phyloP scores from a whole-genome alignment of 2,113 vertebrate species.

The Hypocryptadius cinnamomeus region DNA sequence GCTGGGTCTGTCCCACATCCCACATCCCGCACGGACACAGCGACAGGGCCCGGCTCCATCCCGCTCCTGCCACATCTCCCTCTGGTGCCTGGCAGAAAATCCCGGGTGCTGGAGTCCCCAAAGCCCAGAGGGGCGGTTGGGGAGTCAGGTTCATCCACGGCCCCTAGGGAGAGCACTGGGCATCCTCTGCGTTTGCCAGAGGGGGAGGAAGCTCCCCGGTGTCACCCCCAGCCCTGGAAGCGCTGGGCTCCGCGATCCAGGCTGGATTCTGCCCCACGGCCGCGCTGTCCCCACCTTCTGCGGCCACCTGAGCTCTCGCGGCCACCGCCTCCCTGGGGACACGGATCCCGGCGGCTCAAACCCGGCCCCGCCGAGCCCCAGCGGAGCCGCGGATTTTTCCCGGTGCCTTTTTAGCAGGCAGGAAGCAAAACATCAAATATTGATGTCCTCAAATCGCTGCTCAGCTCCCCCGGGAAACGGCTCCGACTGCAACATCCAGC shows the following conservation, averaged over 20 bases:
- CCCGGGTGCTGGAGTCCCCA: not conserved
- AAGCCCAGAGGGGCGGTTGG: not conserved
- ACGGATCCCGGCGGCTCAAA: accelerated
- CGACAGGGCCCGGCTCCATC: not conserved
- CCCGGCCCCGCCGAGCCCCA: not conserved
- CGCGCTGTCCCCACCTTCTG: accelerated
- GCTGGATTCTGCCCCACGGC: not conserved
- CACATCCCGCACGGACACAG: accelerated
- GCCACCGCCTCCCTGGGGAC: not conserved
- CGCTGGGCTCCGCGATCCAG: accelerated
- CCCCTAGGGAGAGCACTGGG: not conserved
- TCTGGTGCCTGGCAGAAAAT: accelerated
- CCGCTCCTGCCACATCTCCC: not conserved
- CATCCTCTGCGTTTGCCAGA: accelerated
- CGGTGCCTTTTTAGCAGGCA: not conserved
- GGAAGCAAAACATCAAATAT: conserved; percentile 11
- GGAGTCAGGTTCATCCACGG: not conserved
- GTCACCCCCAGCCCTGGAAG: not conserved
- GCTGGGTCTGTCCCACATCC: accelerated
- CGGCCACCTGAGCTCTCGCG: accelerated
- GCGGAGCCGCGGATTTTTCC: not conserved
- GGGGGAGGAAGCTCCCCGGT: not conserved
- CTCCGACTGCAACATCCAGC: not conserved
- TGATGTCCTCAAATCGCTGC: conserved; percentile 11
- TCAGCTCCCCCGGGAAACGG: not conserved